These are phyloP conservation scores for Batillaria attramentaria DNA, from an alignment of 1,140 invertebrate species.

Conservation along the genomic window DNA sequence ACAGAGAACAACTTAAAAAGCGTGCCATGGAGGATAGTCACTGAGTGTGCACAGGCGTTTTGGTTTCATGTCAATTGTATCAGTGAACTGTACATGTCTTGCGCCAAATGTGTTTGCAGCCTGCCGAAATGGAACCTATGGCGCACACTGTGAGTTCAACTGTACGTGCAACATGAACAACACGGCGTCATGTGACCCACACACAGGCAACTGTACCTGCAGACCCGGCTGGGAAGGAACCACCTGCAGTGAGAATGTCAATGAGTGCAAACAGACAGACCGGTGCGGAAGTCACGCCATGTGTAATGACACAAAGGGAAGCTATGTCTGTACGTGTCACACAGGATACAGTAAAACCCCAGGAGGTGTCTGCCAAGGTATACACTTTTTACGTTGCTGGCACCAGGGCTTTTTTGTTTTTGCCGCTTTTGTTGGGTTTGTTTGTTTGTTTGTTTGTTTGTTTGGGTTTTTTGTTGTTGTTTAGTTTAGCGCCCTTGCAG, in stretches of 20 bases:
- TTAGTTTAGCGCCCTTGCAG: too few species aligned
- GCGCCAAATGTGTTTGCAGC: too few species aligned
- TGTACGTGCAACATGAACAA: constrained; percentile 4
- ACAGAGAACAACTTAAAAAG: too few species aligned
- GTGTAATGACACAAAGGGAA: constrained; percentile 45
- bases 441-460: too few species aligned
- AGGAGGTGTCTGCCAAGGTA: not conserved
- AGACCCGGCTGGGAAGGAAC: constrained; percentile 1
- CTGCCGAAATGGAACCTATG: constrained; percentile 25
- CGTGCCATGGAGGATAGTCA: too few species aligned
- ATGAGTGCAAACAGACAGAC: constrained; percentile 71
- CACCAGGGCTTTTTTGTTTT: too few species aligned
- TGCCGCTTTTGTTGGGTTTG: too few species aligned
- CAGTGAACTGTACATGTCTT: too few species aligned
- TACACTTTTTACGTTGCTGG: not conserved
- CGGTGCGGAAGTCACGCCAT: not conserved
- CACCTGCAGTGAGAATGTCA: not conserved
- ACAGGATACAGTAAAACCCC: constrained; percentile 27
- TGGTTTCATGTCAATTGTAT: too few species aligned
- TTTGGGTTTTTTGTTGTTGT: too few species aligned
- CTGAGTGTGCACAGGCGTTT: too few species aligned
- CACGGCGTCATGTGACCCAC: not conserved
- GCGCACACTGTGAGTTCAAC: not conserved
- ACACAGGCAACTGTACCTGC: constrained; percentile 15
- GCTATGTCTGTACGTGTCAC: constrained; percentile 41